Conservation (phyloP, 2,888 invertebrate genomes). For the Elmis aenea region DNA sequence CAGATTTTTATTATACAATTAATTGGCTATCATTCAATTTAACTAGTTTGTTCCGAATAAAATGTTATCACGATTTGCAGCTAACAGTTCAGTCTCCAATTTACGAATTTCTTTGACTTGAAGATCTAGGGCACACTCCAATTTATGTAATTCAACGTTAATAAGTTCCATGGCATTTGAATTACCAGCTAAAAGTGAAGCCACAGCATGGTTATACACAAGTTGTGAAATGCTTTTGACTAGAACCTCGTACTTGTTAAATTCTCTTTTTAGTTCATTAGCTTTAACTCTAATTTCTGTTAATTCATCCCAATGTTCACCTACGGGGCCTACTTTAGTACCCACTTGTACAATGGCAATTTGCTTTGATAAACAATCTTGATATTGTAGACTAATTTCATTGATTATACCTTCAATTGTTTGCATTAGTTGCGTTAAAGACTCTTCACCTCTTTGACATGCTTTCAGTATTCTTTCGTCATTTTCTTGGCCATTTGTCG, state of each 20-base stretch:
- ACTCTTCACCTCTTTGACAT: slow-evolving; percentile 33
- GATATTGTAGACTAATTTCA: slow-evolving; percentile 38
- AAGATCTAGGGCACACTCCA: slow-evolving; percentile 30
- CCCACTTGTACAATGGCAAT: slow-evolving; percentile 37
- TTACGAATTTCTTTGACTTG: slow-evolving; percentile 37
- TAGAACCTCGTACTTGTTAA: slow-evolving; percentile 35
- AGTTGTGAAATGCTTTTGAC: slow-evolving; percentile 38
- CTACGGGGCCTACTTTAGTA: slow-evolving; percentile 31
- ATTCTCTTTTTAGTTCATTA: slow-evolving; percentile 35
- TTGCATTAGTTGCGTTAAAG: slow-evolving; percentile 36
- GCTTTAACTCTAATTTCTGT: slow-evolving; percentile 36
- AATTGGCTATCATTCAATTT: too few species aligned
- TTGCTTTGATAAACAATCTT: slow-evolving; percentile 38
- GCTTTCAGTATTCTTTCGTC: slow-evolving; percentile 24
- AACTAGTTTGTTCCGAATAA: too few species aligned
- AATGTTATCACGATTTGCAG: slow-evolving; percentile 34
- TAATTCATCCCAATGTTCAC: slow-evolving; percentile 38
- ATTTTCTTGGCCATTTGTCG: too few species aligned
- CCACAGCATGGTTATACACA: slow-evolving; percentile 30
- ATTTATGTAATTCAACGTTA: slow-evolving; percentile 25
- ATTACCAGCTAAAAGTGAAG: slow-evolving; percentile 18
- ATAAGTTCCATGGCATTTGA: slow-evolving; percentile 18
- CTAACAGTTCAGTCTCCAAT: slow-evolving; percentile 36
- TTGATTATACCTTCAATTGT: slow-evolving; percentile 35
- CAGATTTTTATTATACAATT: too few species aligned